Evolutionary conservation across 2,113 vertebrate genomes (phyloP), one percentile per base, ranked within the genome.

Genomic region (Pygoscelis antarcticus): DNA sequence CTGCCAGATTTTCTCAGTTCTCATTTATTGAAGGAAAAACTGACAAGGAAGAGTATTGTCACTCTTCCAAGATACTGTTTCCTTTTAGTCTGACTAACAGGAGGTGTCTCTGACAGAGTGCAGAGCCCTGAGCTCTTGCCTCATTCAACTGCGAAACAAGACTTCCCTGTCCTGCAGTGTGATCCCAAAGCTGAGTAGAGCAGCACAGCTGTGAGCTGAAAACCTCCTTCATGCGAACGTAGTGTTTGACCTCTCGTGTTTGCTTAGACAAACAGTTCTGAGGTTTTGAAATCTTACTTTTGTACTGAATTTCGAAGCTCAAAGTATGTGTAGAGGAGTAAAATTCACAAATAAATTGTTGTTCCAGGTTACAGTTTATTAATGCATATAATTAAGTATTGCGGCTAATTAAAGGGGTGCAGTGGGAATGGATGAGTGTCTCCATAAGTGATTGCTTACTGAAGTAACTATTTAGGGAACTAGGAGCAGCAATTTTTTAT

Each of bases 161-260:
- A 47, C 34, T 58, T 84, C 65, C 58, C 91, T 97, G 92, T 94
- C 80, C 54, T 65, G 40, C 49, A 25, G 32, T 42, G 46, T 36
- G 76, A 87, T 86, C 69, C 54, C 75, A 57, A 87, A 49, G 66
- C 90, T 81, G 25, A 40, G 83, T 3, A 30, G 42, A 40, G n/a
- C 74, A 77, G 78, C 61, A 47, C 84, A 97, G 79, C 84, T 94
- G 86, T 60, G 85, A 82, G 52, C 80, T 70, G 69, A 88, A 96
- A 93, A 44, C 47, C 36, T 75, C 76, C 61, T 83, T 78, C 25
- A 9, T 32, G 61, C 68, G 84, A 68, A 81, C 2, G 0, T 8
- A 36, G 27, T 8, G 21, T 72, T 82, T 60, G 58, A 68, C 38
- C 55, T 85, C 75, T 70, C 2, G 1, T 42, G 38, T 82, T 92